phyloP scores from a whole-genome alignment of 2,888 invertebrate species.

The Idaea aversata region DNA sequence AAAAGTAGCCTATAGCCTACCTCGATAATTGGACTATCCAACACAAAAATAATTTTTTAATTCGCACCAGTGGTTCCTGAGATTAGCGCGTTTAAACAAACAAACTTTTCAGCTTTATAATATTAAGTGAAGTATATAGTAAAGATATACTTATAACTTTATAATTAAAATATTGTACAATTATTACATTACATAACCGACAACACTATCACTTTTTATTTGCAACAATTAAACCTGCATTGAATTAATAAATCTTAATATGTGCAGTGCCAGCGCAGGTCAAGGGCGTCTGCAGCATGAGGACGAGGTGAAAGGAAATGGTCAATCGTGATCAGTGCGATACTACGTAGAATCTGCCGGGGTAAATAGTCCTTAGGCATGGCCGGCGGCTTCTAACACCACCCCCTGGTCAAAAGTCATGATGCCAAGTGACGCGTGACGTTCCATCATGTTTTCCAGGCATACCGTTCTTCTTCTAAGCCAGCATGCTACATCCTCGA shows the following conservation, averaged over 20 bases:
- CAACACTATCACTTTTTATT: not conserved
- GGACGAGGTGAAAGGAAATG: not conserved
- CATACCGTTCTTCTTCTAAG: too few species aligned
- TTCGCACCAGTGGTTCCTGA: too few species aligned
- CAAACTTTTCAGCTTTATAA: too few species aligned
- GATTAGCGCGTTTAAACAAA: too few species aligned
- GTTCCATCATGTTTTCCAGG: too few species aligned
- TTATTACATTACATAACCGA: too few species aligned
- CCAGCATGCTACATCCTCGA: too few species aligned
- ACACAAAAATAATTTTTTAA: too few species aligned
- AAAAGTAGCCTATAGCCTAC: too few species aligned
- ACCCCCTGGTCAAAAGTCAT: not conserved
- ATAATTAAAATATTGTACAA: not conserved
- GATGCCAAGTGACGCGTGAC: not conserved
- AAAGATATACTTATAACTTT: not conserved
- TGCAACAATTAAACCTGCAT: conserved; percentile 2
- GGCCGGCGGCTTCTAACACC: not conserved
- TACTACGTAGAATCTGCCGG: not conserved
- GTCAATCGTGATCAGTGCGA: not conserved
- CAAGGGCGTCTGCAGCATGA: not conserved
- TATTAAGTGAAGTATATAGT: too few species aligned
- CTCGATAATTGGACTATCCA: too few species aligned
- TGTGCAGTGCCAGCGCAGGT: not conserved
- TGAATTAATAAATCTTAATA: not conserved
- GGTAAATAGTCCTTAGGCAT: not conserved